Evolutionary conservation across 2,113 vertebrate species (phyloP).

Genomic region (Cervus canadensis): DNA sequence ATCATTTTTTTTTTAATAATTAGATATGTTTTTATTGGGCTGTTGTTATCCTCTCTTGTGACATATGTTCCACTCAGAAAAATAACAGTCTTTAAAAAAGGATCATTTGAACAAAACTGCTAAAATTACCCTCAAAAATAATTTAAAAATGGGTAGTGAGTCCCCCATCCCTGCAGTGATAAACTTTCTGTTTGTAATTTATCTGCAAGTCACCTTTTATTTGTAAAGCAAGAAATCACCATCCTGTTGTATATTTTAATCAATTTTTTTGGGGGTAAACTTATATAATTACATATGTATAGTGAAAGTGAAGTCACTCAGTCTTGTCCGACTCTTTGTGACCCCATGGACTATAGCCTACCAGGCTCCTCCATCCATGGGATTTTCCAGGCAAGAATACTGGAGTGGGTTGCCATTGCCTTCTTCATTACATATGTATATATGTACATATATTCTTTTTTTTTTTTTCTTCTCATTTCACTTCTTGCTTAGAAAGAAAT

Average conservation of each 20-base stretch:
- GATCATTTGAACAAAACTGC: constrained; percentile 49
- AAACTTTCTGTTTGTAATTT: constrained; percentile 35
- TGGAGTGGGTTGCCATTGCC: background rate
- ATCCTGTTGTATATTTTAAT: constrained; percentile 17
- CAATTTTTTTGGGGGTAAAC: background rate
- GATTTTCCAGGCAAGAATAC: background rate
- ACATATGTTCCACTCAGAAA: constrained; percentile 58
- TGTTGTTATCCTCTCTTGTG: constrained; percentile 66
- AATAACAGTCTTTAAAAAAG: constrained; percentile 63
- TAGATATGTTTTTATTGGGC: constrained; percentile 71
- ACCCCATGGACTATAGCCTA: background rate
- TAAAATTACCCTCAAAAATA: constrained; percentile 60
- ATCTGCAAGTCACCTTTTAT: constrained; percentile 20
- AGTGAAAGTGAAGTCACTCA: background rate
- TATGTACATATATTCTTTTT: background rate
- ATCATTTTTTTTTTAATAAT: constrained; percentile 34
- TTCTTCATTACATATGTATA: background rate
- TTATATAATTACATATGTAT: background rate
- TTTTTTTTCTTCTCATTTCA: background rate
- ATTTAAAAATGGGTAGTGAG: constrained; percentile 33
- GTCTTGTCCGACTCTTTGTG: background rate
- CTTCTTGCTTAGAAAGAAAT: background rate
- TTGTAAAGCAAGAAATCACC: constrained; percentile 25
- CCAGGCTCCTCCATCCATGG: background rate
- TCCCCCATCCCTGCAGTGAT: background rate